These are phyloP conservation scores for Stigmatopora nigra DNA, from an alignment of 2,113 vertebrate genomes.

Conservation along the genomic window DNA sequence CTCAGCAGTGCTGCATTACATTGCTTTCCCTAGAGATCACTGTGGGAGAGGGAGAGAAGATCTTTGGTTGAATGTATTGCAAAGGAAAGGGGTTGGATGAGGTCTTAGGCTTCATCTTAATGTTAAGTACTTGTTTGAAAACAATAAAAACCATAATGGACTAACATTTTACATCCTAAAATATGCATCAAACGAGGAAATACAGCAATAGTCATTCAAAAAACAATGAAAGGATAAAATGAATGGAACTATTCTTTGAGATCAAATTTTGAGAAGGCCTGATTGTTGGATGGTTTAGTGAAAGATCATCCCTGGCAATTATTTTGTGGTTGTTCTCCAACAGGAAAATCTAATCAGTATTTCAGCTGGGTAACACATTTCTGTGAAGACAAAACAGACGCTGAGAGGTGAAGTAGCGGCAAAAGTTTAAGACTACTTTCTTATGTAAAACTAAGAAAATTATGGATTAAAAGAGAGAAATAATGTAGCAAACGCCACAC, in stretches of 20 bases:
- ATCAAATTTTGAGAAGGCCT: neutral
- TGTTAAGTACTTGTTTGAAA: constrained; percentile 4
- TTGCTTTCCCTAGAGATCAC: constrained; percentile 67
- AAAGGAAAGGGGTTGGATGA: constrained; percentile 20
- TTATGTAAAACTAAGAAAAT: too few species aligned
- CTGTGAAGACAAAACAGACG: too few species aligned
- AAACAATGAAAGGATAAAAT: neutral
- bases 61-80: constrained; percentile 11
- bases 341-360: too few species aligned
- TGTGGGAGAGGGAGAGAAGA: constrained; percentile 46
- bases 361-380: too few species aligned
- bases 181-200: neutral
- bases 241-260: neutral
- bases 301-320: too few species aligned
- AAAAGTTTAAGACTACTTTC: too few species aligned
- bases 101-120: constrained; percentile 15
- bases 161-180: neutral
- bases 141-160: neutral
- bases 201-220: neutral
- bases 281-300: neutral
- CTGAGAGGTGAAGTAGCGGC: too few species aligned
- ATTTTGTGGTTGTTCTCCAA: too few species aligned
- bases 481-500: too few species aligned
- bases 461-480: too few species aligned
- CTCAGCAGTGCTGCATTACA: constrained; percentile 93